Conservation (phyloP, 2,113 vertebrate genomes). For the Protobothrops mucrosquamatus region DNA sequence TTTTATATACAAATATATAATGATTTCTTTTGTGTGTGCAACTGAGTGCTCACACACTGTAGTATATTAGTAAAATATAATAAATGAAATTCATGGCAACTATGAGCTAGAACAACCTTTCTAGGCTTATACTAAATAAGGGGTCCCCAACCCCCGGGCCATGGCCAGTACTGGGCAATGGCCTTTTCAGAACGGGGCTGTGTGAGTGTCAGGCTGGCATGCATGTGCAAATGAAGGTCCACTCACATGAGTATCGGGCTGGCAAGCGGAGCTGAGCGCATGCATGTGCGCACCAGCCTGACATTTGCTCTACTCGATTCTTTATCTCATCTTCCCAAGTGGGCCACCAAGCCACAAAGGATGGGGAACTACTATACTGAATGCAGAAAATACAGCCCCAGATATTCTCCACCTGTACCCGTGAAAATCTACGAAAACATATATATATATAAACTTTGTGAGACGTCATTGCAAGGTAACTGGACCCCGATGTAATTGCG, state of each 20-base stretch:
- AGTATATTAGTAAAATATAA: background rate
- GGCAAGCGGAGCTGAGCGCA: background rate
- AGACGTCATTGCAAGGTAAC: no score
- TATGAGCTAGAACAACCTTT: background rate
- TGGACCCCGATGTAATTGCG: no score
- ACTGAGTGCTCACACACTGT: background rate
- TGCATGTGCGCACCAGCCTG: background rate
- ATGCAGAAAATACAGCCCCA: background rate
- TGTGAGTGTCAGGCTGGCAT: background rate
- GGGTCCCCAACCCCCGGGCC: background rate
- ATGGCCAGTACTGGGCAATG: background rate
- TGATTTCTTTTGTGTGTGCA: background rate
- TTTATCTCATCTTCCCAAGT: background rate
- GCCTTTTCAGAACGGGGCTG: background rate
- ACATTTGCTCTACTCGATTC: background rate
- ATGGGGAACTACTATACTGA: background rate
- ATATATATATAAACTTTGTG: no score
- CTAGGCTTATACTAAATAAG: background rate
- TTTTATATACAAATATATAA: background rate
- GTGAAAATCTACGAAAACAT: no score
- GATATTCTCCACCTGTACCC: background rate
- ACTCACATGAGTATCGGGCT: background rate
- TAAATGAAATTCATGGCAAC: background rate
- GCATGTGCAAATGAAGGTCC: background rate
- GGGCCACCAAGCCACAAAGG: background rate